Base-by-base conservation (phyloP, 2,888 invertebrate genomes). In the Clanis bilineata region DNA sequence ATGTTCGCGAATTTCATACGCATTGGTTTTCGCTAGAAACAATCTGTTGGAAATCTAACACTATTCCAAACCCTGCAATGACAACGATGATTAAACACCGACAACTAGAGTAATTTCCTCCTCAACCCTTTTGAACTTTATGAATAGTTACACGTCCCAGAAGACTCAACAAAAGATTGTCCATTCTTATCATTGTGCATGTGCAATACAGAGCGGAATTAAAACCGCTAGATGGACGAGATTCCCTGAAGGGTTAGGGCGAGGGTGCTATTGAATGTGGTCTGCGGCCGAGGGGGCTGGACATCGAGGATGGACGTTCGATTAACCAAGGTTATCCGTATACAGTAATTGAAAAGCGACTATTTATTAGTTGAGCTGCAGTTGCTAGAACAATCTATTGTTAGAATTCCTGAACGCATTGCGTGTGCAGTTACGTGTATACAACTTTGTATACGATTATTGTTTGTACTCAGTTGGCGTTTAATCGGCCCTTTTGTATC, bases 251-350 rank as follows among this genome's bases (percentile, higher is more conserved):
- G 83, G 79, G 79, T 76, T 83, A 83, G 82, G 85, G 83, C 79
- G 80, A 76, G 80, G 81, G 81, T 71, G 68, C 82, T 85, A 86
- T 88, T 88, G 86, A 85, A 88, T 88, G 87, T 75, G 88, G 89
- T 85, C 58, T 62, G 63, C 43, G 63, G 59, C 56, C 43, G 22
- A 60, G 57, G 66, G 64, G 63, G 51, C 62, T 51, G 66, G 63
- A 59, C 65, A 62, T 61, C 60, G 61, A 62, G 64, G 54, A 57
- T 57, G 43, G 57, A 47, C 63, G 79, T 80, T 67, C 76, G 74
- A 80, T 83, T 85, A 79, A 82, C 80, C 76, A 78, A 74, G 71
- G 72, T 71, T 67, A 62, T 58, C 62, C 59, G 38, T 60, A 45
- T 62, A 59, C 65, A 65, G 70, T 71, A 71, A 71, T 71, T 71